phyloP scores from a whole-genome alignment of 2,888 invertebrate genomes.

The Branchellion lobata region DNA sequence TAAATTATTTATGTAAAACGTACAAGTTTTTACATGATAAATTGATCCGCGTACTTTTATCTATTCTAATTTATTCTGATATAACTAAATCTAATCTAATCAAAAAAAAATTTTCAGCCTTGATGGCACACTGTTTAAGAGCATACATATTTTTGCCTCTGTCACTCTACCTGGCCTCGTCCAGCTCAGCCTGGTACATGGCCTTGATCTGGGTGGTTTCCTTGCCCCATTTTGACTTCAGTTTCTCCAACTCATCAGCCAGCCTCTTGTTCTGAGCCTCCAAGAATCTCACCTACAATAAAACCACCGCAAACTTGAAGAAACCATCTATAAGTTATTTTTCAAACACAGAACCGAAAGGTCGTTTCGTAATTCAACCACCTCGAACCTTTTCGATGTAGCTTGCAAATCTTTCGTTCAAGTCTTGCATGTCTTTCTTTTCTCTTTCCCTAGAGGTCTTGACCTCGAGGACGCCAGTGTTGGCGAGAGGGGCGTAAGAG shows the following conservation, averaged over 20 bases:
- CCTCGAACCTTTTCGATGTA: slow-evolving; percentile 42
- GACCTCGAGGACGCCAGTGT: slow-evolving; percentile 26
- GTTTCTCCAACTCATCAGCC: slow-evolving; percentile 59
- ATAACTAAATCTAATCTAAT: too few species aligned
- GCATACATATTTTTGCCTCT: too few species aligned
- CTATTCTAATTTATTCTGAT: too few species aligned
- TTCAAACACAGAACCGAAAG: too few species aligned
- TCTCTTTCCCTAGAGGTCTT: slow-evolving; percentile 25
- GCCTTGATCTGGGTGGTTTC: slow-evolving; percentile 58
- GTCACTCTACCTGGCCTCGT: slow-evolving; percentile 61
- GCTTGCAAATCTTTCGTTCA: slow-evolving; percentile 42
- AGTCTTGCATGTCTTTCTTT: slow-evolving; percentile 43
- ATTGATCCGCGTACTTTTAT: too few species aligned
- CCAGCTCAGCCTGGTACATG: slow-evolving; percentile 64
- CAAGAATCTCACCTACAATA: slow-evolving; percentile 60
- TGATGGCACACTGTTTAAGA: too few species aligned
- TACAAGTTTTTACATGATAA: too few species aligned
- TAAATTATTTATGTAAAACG: too few species aligned
- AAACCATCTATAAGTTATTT: too few species aligned
- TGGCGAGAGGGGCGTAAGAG: slow-evolving; percentile 27
- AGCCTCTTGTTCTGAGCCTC: slow-evolving; percentile 63
- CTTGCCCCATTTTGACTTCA: slow-evolving; percentile 54
- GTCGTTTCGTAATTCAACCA: too few species aligned
- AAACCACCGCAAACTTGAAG: too few species aligned
- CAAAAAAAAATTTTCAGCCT: too few species aligned